These are phyloP conservation scores for Macquaria ambigua DNA, from an alignment of 2,113 vertebrate species.

Conservation along the genomic window DNA sequence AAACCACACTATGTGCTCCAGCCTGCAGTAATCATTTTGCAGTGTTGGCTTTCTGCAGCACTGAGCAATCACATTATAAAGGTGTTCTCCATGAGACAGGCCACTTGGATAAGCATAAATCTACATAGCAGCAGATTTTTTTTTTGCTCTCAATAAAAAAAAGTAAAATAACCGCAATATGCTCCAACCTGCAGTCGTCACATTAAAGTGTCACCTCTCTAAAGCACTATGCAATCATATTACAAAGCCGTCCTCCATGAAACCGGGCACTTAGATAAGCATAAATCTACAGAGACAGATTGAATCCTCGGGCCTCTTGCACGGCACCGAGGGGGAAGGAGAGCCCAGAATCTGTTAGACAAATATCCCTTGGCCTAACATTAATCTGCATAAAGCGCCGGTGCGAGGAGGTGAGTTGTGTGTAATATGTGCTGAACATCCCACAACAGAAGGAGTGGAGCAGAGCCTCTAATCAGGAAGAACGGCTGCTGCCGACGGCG, in stretches of 20 bases:
- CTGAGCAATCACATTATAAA: constrained; percentile 67
- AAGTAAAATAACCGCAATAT: constrained; percentile 64
- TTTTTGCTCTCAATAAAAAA: constrained; percentile 50
- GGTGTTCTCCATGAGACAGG: constrained; percentile 60
- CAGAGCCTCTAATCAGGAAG: constrained; percentile 63
- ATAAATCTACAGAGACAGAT: constrained; percentile 51
- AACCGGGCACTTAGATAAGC: constrained; percentile 7
- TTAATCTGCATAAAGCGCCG: constrained; percentile 68
- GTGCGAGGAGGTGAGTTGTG: constrained; percentile 60
- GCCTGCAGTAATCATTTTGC: constrained; percentile 58
- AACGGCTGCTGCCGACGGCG: constrained; percentile 20
- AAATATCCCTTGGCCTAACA: constrained; percentile 65
- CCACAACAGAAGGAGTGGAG: constrained; percentile 68
- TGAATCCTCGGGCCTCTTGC: constrained; percentile 32
- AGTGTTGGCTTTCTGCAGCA: constrained; percentile 63
- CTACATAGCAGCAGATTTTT: constrained; percentile 58
- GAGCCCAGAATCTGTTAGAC: constrained; percentile 48
- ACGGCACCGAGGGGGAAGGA: constrained; percentile 1
- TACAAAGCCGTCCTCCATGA: constrained; percentile 30
- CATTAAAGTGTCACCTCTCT: constrained; percentile 63
- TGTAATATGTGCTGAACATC: constrained; percentile 63
- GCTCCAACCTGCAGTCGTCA: constrained; percentile 53
- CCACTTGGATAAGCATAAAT: constrained; percentile 68
- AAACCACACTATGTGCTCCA: constrained; percentile 26
- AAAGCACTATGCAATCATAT: constrained; percentile 44